phyloP scores from a whole-genome alignment of 2,113 vertebrate species.

The Mirounga angustirostris region DNA sequence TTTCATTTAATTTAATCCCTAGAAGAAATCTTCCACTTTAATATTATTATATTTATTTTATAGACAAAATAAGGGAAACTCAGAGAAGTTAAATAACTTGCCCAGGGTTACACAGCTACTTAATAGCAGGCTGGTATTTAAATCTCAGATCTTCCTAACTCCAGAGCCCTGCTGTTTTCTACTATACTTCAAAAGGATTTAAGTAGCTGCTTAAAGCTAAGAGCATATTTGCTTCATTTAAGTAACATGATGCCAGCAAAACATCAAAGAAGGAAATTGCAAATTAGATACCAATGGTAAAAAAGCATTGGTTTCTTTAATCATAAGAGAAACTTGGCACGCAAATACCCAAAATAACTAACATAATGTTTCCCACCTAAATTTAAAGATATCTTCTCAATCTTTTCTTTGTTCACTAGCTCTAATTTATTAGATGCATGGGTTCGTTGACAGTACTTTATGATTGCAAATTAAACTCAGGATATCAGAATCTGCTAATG shows the following conservation, averaged over 20 bases:
- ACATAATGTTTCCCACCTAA: neutral
- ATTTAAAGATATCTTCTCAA: neutral
- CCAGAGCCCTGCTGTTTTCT: neutral
- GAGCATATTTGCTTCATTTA: constrained; percentile 52
- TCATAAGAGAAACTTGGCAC: constrained; percentile 8
- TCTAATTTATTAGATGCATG: constrained; percentile 38
- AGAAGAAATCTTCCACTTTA: neutral
- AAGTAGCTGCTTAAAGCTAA: constrained; percentile 59
- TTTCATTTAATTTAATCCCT: neutral
- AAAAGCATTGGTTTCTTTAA: neutral
- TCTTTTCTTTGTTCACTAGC: constrained; percentile 6
- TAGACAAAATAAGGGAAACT: neutral
- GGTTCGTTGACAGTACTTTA: neutral
- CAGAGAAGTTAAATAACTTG: constrained; percentile 53
- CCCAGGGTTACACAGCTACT: neutral
- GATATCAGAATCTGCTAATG: neutral
- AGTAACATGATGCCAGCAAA: constrained; percentile 30
- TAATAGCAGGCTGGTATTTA: neutral
- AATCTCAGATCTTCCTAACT: neutral
- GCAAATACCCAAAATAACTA: constrained; percentile 30
- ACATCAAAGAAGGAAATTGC: constrained; percentile 56
- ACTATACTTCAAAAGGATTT: constrained; percentile 11
- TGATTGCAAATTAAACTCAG: constrained; percentile 27
- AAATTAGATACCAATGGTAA: neutral
- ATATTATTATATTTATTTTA: neutral